Evolutionary conservation across 2,888 invertebrate species (phyloP), one percentile per base, ranked within the genome.

Genomic region (Drosophila antonietae): DNA sequence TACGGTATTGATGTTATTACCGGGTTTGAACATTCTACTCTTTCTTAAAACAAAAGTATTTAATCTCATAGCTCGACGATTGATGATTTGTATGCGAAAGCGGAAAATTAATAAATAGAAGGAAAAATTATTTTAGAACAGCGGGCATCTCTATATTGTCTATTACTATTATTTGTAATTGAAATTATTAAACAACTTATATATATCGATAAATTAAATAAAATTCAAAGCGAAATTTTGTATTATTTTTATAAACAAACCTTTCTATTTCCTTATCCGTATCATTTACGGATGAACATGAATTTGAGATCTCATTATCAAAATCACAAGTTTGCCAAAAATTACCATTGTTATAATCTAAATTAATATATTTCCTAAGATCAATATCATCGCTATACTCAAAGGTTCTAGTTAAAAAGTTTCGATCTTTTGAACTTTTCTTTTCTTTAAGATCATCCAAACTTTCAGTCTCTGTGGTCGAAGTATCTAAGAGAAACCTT

Each of bases 231-330:
- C 15, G 10, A 10, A n/a, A n/a, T 31, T 31, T 5, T 15, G 3
- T 46, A 7, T 14, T 2, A 23, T 15, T 46, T 49, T 14, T 15
- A 4, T 2, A 5, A 20, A 73, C 75, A 66, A 65, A 91, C 91
- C 91, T 82, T 46, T 91, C 88, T 20, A 92, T 92, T 84, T 92
- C 91, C 53, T 90, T 91, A 49, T 91, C 92, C 5, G 86, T 77
- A 47, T 86, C 80, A 57, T 89, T 89, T n/a, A 81, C 83, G 69
- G 58, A 82, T 61, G 60, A 69, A 44, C 51, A 63, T 20, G 56
- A 74, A 67, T 37, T 72, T 61, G 56, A 73, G 67, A 15, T 83
- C 28, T 85, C 90, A 46, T 89, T 90, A 37, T 88, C 90, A 43
- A 83, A 80, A 52, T 88, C 90, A 57, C 75, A 75, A 49, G 51